These are phyloP conservation scores for Rhea americana DNA, from an alignment of 2,113 vertebrate genomes.

Conservation along the genomic window DNA sequence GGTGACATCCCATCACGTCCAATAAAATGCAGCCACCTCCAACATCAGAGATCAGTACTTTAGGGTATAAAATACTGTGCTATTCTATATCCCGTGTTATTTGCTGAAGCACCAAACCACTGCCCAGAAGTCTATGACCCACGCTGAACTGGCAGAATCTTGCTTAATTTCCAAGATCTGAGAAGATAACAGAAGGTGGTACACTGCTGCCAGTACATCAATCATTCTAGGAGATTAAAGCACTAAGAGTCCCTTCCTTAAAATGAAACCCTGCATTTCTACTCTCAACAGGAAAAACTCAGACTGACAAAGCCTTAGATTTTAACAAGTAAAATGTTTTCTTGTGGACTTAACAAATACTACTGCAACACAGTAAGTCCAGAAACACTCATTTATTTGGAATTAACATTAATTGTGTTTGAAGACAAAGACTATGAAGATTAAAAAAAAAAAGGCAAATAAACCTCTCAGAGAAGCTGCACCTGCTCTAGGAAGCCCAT, in stretches of 20 bases:
- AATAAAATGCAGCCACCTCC: neutral
- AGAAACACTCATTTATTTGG: neutral
- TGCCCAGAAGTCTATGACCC: neutral
- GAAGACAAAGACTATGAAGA: slow-evolving; percentile 5
- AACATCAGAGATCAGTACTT: accelerated
- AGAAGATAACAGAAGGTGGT: neutral
- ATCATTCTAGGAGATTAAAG: neutral
- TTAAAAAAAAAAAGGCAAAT: neutral
- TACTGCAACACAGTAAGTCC: neutral
- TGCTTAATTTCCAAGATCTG: neutral
- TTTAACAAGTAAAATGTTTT: neutral
- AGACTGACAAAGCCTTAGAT: neutral
- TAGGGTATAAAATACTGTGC: neutral
- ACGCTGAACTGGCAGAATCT: neutral
- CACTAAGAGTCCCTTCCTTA: neutral
- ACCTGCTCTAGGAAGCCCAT: neutral
- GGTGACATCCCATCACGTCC: neutral
- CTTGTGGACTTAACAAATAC: neutral
- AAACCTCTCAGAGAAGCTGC: neutral
- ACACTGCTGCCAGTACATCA: neutral
- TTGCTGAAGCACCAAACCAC: neutral
- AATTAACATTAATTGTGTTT: slow-evolving; percentile 7
- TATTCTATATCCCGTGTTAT: accelerated
- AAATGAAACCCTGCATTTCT: neutral
- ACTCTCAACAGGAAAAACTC: neutral